Conservation (phyloP, 2,113 vertebrate genomes). For the Sinocyclocheilus maitianheensis region DNA sequence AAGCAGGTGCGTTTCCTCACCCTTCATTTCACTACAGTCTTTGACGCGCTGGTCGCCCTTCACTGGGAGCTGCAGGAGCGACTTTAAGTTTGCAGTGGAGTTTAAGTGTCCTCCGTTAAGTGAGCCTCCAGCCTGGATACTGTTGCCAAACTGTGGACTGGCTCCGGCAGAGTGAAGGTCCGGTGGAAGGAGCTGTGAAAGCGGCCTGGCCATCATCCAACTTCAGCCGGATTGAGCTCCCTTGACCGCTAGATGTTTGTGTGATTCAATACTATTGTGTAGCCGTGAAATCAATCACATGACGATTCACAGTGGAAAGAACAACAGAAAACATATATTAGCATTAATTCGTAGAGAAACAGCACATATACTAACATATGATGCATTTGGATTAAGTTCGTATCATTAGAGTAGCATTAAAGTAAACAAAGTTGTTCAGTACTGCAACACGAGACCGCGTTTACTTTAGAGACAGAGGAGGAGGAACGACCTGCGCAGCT, state of each 20-base stretch:
- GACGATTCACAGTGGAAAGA: slow-evolving; percentile 23
- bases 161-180: slow-evolving; percentile 76
- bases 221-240: slow-evolving; percentile 55
- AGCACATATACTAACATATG: neutral
- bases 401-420: neutral
- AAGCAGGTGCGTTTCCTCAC: slow-evolving; percentile 60
- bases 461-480: neutral
- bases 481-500: slow-evolving; percentile 3
- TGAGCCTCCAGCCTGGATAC: slow-evolving; percentile 69
- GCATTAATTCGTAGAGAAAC: neutral
- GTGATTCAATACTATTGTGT: slow-evolving; percentile 33
- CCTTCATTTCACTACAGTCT: slow-evolving; percentile 71
- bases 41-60: slow-evolving; percentile 76
- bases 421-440: slow-evolving; percentile 14
- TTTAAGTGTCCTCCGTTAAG: slow-evolving; percentile 70
- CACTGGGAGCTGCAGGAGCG: slow-evolving; percentile 77
- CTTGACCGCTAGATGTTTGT: slow-evolving; percentile 33
- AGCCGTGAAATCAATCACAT: slow-evolving; percentile 36
- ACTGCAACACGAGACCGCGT: slow-evolving; percentile 8
- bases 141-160: slow-evolving; percentile 76
- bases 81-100: slow-evolving; percentile 75
- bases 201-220: slow-evolving; percentile 77
- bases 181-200: slow-evolving; percentile 76
- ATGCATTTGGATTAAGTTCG: neutral
- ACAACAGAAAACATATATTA: neutral